phyloP scores from a whole-genome alignment of 2,113 vertebrate species.

The Telmatochromis sp. region DNA sequence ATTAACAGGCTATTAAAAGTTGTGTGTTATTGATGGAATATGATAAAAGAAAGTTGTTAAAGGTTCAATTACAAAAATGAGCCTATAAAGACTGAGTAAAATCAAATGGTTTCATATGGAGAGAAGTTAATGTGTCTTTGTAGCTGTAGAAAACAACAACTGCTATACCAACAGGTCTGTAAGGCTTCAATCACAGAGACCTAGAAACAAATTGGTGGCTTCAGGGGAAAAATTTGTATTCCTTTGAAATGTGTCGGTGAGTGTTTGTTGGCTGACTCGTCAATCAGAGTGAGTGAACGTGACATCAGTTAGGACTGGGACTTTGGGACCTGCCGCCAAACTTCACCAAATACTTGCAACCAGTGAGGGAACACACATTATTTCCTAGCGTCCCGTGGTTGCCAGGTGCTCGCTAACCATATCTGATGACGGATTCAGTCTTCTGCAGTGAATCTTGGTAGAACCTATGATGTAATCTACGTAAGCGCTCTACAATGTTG shows the following conservation, averaged over 20 bases:
- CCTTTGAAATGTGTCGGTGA: not conserved
- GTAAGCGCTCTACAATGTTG: not conserved
- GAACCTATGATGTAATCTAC: not conserved
- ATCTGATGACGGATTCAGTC: not conserved
- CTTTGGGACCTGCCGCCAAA: not conserved
- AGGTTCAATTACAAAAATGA: not conserved
- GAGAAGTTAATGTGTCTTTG: not conserved
- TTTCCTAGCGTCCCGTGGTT: not conserved
- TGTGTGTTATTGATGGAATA: not conserved
- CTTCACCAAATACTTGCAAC: not conserved
- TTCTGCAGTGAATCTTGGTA: not conserved
- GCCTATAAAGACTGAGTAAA: not conserved
- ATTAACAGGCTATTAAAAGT: not conserved
- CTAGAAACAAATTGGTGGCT: not conserved
- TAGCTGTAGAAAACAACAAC: not conserved
- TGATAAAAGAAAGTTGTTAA: not conserved
- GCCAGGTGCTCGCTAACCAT: not conserved
- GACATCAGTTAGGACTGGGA: not conserved
- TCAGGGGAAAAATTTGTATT: not conserved
- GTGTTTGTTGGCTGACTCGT: not conserved
- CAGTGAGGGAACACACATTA: not conserved
- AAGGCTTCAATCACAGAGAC: not conserved
- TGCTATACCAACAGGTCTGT: not conserved
- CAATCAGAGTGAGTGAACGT: not conserved
- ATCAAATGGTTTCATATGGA: not conserved